A percentile compares a stretch with the other conserved stretches of the same genome.
phyloP scores from a whole-genome alignment of 2,888 invertebrate species.

The Microctonus brassicae region DNA sequence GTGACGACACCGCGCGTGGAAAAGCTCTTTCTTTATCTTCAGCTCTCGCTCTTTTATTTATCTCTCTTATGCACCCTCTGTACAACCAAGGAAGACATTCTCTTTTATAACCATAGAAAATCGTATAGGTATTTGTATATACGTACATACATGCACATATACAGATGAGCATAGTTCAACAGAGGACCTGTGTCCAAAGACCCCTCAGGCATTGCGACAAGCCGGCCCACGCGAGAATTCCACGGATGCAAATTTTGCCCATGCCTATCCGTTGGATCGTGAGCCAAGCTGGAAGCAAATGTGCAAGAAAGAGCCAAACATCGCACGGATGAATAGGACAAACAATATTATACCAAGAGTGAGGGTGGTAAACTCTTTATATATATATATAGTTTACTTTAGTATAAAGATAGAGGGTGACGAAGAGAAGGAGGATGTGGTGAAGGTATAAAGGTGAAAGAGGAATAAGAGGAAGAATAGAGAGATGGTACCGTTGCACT shows the following conservation, averaged over 20 bases:
- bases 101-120: background rate
- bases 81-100: background rate
- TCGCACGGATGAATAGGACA: conserved; percentile 31
- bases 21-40: conserved; percentile 1
- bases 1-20: conserved; percentile 20
- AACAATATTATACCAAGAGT: conserved; percentile 13
- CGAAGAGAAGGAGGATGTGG: conserved; percentile 25
- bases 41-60: background rate
- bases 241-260: conserved; percentile 67
- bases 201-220: conserved; percentile 32
- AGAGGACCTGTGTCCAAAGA: conserved; percentile 27
- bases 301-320: conserved; percentile 36
- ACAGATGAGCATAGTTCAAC: conserved; percentile 25
- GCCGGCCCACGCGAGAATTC: conserved; percentile 65
- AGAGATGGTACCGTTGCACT: conserved; percentile 48
- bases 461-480: conserved; percentile 28
- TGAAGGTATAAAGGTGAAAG: conserved; percentile 41
- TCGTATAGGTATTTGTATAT: background rate
- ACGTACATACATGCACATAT: background rate
- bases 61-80: background rate
- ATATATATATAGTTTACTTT: background rate
- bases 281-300: conserved; percentile 48
- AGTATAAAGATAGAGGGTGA: background rate
- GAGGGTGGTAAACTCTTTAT: background rate
- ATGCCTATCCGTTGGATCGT: conserved; percentile 65